Evolutionary conservation across 2,113 vertebrate genomes (phyloP).

Genomic region (Nyctereutes procyonoides): DNA sequence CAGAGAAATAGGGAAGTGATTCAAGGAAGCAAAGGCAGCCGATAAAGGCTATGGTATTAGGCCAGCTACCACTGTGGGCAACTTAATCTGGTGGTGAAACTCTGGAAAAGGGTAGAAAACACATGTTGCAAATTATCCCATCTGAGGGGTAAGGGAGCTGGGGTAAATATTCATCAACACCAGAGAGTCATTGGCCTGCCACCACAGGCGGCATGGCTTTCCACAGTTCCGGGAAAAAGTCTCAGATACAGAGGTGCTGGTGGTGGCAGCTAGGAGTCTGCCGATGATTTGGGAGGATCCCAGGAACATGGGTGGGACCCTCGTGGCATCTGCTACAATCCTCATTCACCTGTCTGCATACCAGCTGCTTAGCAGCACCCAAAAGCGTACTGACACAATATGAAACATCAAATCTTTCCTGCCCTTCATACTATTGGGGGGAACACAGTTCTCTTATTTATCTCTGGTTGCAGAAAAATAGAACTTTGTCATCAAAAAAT

Average conservation of each 20-base stretch:
- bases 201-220: not conserved
- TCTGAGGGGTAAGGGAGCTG: not conserved
- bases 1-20: not conserved
- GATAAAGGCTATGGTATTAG: not conserved
- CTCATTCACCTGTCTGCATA: not conserved
- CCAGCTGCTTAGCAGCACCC: not conserved
- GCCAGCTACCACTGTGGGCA: not conserved
- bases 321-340: not conserved
- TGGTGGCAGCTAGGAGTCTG: not conserved
- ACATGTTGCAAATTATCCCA: not conserved
- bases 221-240: not conserved
- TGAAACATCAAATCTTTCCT: not conserved
- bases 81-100: constrained; percentile 33
- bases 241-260: not conserved
- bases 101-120: constrained; percentile 13
- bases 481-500: not conserved
- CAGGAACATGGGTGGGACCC: not conserved
- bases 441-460: not conserved
- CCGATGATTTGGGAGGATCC: not conserved
- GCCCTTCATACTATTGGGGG: constrained; percentile 15
- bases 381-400: not conserved
- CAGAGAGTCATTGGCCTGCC: not conserved
- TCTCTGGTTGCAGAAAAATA: not conserved
- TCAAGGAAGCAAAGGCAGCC: not conserved
- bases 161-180: not conserved